Conservation (phyloP, 1,140 invertebrate species). For the Lysiphlebus fabarum region DNA sequence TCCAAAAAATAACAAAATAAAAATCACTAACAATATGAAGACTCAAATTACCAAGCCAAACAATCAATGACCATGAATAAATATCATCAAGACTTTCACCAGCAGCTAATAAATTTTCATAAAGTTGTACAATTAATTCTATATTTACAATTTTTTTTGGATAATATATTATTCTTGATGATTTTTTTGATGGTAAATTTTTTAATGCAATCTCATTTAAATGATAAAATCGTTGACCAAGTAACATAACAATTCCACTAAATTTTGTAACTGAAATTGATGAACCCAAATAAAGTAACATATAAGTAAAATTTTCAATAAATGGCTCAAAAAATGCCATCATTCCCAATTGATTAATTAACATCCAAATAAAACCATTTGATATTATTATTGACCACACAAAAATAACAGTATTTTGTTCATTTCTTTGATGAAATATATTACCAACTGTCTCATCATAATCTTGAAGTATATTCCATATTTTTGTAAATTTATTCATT, state of each 20-base stretch:
- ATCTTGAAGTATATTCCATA: conserved; percentile 44
- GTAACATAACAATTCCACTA: conserved; percentile 31
- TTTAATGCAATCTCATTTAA: conserved; percentile 34
- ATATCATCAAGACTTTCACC: conserved; percentile 35
- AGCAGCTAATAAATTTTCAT: conserved; percentile 37
- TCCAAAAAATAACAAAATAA: conserved; percentile 35
- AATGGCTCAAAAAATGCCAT: conserved; percentile 35
- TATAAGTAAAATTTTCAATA: conserved; percentile 38
- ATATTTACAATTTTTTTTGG: not conserved
- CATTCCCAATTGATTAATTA: conserved; percentile 39
- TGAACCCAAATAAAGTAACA: conserved; percentile 36
- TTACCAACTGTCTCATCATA: conserved; percentile 36
- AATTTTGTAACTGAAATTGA: conserved; percentile 38
- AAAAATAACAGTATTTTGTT: conserved; percentile 25
- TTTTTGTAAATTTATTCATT: conserved; percentile 28
- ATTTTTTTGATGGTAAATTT: conserved; percentile 21
- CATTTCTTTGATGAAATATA: conserved; percentile 35
- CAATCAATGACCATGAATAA: conserved; percentile 38
- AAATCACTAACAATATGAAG: conserved; percentile 38
- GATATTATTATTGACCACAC: conserved; percentile 31
- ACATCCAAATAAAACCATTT: conserved; percentile 31
- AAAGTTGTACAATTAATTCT: conserved; percentile 34
- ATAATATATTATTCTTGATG: conserved; percentile 18
- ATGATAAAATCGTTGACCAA: conserved; percentile 42
- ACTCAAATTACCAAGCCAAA: conserved; percentile 41